These are phyloP conservation scores for Eulithis prunata DNA, from an alignment of 2,888 invertebrate genomes.

Conservation along the genomic window DNA sequence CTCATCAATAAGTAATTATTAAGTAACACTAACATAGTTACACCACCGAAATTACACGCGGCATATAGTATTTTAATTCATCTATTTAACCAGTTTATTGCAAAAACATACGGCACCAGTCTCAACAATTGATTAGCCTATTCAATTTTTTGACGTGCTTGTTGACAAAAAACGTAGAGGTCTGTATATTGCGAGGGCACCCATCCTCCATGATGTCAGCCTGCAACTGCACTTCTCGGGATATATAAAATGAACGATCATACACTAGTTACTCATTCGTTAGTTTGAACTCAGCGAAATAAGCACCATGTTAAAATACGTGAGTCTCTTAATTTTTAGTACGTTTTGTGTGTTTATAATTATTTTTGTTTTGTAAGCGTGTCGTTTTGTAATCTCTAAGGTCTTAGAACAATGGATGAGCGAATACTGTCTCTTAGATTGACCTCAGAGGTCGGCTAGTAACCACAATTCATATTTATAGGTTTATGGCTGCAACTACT, in stretches of 20 bases:
- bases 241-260: constrained; percentile 77
- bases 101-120: constrained; percentile 17
- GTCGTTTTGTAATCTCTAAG: constrained; percentile 47
- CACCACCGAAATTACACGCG: too few species aligned
- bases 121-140: constrained; percentile 40
- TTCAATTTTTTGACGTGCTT: constrained; percentile 48
- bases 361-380: constrained; percentile 52
- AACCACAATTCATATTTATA: constrained; percentile 28
- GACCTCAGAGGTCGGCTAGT: constrained; percentile 37
- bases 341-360: constrained; percentile 21
- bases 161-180: constrained; percentile 64
- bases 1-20: background rate
- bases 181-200: constrained; percentile 51
- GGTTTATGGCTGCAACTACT: constrained; percentile 9
- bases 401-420: constrained; percentile 50
- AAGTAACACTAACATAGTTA: background rate
- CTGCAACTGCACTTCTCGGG: constrained; percentile 71
- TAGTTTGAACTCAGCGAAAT: constrained; percentile 79
- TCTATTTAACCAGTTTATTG: background rate
- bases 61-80: background rate
- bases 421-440: constrained; percentile 43
- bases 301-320: constrained; percentile 82
- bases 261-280: constrained; percentile 79
- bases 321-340: constrained; percentile 59
- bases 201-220: constrained; percentile 77